phyloP scores from a whole-genome alignment of 2,888 invertebrate genomes.

The Apamea monoglypha region DNA sequence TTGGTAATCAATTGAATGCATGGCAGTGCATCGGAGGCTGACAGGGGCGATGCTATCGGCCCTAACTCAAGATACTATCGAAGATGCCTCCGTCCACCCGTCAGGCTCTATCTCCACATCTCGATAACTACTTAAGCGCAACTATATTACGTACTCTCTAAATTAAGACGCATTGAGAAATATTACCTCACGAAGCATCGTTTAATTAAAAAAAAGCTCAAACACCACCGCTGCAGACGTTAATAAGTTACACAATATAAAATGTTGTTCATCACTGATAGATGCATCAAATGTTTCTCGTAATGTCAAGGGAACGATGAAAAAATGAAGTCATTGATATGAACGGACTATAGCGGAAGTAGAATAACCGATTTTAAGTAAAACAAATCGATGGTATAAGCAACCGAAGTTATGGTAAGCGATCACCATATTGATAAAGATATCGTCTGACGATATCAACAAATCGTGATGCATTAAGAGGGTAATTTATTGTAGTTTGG shows the following conservation, averaged over 20 bases:
- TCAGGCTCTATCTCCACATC: slow-evolving; percentile 77
- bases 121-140: slow-evolving; percentile 74
- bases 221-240: slow-evolving; percentile 67
- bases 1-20: slow-evolving; percentile 81
- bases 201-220: slow-evolving; percentile 74
- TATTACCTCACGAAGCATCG: slow-evolving; percentile 69
- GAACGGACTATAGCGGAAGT: slow-evolving; percentile 57
- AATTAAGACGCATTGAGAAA: slow-evolving; percentile 79
- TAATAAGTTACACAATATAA: slow-evolving; percentile 69
- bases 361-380: slow-evolving; percentile 63
- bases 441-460: slow-evolving; percentile 56
- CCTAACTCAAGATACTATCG: slow-evolving; percentile 78
- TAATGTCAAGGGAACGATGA: slow-evolving; percentile 58
- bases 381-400: slow-evolving; percentile 62
- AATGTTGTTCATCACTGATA: slow-evolving; percentile 65
- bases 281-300: slow-evolving; percentile 41
- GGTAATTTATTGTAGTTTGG: slow-evolving; percentile 49
- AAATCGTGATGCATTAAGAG: slow-evolving; percentile 57
- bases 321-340: slow-evolving; percentile 61
- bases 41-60: slow-evolving; percentile 76
- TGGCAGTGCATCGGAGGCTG: slow-evolving; percentile 74
- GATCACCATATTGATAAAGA: slow-evolving; percentile 62
- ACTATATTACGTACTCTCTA: slow-evolving; percentile 78
- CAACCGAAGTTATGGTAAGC: slow-evolving; percentile 44
- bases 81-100: slow-evolving; percentile 70